Conservation (phyloP, 2,888 invertebrate genomes). For the Tenthredo amoena region DNA sequence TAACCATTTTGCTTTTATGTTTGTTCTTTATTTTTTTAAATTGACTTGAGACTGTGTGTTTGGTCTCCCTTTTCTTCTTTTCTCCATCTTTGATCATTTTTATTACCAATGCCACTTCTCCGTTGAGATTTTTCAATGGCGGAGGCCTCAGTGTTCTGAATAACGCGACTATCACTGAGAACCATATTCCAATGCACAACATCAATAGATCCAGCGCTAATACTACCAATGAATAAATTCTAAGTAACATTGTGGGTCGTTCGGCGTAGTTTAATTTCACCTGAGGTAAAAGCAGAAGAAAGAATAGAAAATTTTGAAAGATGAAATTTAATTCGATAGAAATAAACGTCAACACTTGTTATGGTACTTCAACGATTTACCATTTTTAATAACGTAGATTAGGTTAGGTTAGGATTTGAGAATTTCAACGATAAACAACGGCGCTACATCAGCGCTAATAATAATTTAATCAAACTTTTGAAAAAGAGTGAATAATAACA, state of each 20-base stretch:
- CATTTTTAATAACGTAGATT: conserved; percentile 3
- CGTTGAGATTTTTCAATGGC: conserved; percentile 81
- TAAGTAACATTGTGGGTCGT: conserved; percentile 80
- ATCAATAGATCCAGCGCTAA: conserved; percentile 80
- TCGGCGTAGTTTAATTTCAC: conserved; percentile 56
- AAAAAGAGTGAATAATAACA: background rate
- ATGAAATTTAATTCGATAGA: background rate
- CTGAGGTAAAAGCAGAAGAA: conserved; percentile 43
- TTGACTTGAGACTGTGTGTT: too few relatives aligned
- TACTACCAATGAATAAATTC: conserved; percentile 81
- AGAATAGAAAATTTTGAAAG: background rate
- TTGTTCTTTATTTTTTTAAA: background rate
- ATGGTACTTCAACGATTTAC: background rate
- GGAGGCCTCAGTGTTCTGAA: conserved; percentile 81
- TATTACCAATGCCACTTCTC: conserved; percentile 83
- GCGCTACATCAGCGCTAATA: background rate
- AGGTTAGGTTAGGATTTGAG: background rate
- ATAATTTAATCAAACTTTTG: background rate
- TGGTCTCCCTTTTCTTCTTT: background rate
- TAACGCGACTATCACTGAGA: conserved; percentile 79
- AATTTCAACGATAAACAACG: background rate
- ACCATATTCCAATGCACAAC: conserved; percentile 80
- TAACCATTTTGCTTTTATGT: background rate
- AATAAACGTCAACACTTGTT: background rate
- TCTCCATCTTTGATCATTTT: background rate